These are phyloP conservation scores for Phlogophora meticulosa DNA, from an alignment of 2,888 invertebrate species.

Conservation along the genomic window DNA sequence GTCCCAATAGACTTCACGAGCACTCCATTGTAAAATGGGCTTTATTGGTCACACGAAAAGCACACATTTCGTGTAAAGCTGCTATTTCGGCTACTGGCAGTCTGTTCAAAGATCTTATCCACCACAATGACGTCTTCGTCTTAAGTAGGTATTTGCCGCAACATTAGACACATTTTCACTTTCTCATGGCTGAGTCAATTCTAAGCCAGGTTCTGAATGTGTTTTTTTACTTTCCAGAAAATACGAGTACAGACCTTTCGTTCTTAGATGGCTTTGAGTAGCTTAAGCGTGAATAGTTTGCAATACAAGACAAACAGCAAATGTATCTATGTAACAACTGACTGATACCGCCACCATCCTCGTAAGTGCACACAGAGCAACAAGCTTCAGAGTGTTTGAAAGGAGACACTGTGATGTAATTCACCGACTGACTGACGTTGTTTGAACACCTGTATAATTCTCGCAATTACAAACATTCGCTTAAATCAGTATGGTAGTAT, in stretches of 20 bases:
- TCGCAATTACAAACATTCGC: too few species aligned
- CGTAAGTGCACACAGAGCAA: too few species aligned
- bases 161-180: not conserved
- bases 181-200: not conserved
- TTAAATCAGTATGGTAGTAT: too few species aligned
- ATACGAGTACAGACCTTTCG: not conserved
- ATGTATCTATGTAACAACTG: too few species aligned
- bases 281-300: too few species aligned
- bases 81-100: not conserved
- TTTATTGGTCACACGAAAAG: slow-evolving; percentile 3
- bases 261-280: not conserved
- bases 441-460: too few species aligned
- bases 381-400: too few species aligned
- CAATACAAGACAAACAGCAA: too few species aligned
- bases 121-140: slow-evolving; percentile 13
- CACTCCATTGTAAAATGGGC: not conserved
- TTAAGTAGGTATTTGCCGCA: not conserved
- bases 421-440: too few species aligned
- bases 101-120: slow-evolving; percentile 2
- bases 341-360: too few species aligned
- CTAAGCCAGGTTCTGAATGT: not conserved
- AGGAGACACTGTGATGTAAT: too few species aligned
- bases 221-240: not conserved
- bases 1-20: not conserved
- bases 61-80: not conserved